A percentile compares a stretch with the other conserved stretches of the same genome.
phyloP scores from a whole-genome alignment of 2,113 vertebrate species.

The Rhinichthys klamathensis region DNA sequence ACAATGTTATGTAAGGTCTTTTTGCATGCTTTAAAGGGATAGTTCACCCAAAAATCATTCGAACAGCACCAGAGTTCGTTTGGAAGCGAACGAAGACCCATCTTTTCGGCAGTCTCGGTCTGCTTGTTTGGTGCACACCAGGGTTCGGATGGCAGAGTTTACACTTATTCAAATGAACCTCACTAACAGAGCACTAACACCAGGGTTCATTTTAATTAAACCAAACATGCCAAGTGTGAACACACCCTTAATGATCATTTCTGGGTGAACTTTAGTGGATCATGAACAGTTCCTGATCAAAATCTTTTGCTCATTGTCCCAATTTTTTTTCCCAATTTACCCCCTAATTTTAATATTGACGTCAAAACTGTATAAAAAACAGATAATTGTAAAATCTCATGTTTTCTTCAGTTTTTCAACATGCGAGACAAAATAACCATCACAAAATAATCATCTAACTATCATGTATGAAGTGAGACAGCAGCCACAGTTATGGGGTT shows the following conservation, averaged over 20 bases:
- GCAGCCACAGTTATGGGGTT: background rate
- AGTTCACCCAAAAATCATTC: no score
- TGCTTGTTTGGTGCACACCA: no score
- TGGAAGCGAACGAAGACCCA: no score
- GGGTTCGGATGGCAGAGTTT: no score
- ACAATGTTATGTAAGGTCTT: background rate
- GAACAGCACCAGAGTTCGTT: no score
- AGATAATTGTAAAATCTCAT: background rate
- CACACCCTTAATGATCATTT: background rate
- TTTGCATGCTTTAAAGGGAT: background rate
- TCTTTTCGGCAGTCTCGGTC: no score
- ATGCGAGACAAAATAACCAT: background rate
- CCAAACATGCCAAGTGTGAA: background rate
- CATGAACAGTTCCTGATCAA: background rate
- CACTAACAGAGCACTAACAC: no score
- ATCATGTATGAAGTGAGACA: background rate
- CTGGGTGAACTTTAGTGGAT: background rate
- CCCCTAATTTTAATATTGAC: background rate
- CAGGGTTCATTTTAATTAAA: no score
- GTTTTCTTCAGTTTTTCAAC: background rate
- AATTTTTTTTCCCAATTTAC: background rate
- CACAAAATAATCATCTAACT: background rate
- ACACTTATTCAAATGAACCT: no score
- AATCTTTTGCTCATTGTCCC: background rate
- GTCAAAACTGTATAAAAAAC: background rate